phyloP scores from a whole-genome alignment of 2,113 vertebrate genomes.

The Athene cunicularia region DNA sequence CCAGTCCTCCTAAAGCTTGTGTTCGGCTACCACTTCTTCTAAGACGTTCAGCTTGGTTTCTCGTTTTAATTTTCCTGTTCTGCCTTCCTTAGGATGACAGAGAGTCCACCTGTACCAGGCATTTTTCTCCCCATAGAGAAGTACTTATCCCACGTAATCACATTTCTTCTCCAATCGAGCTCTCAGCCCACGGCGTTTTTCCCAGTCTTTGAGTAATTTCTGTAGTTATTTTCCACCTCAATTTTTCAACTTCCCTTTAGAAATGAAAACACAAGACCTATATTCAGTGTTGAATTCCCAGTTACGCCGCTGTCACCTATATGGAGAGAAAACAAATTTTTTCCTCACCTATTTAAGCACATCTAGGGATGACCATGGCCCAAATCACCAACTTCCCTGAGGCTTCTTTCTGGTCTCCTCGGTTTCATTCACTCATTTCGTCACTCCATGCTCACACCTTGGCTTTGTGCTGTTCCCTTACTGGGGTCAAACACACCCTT shows the following conservation, averaged over 20 bases:
- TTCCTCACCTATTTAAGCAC: not conserved
- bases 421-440: not conserved
- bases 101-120: not conserved
- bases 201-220: not conserved
- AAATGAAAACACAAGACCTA: not conserved
- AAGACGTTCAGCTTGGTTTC: not conserved
- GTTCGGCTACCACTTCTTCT: not conserved
- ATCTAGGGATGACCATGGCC: not conserved
- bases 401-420: not conserved
- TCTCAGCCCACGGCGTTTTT: not conserved
- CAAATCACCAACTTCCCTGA: not conserved
- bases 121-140: not conserved
- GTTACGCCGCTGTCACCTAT: not conserved
- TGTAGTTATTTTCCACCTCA: not conserved
- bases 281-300: not conserved
- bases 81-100: not conserved
- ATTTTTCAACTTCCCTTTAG: not conserved
- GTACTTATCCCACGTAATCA: not conserved
- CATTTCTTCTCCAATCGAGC: not conserved
- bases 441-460: fast-evolving
- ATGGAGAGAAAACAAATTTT: not conserved
- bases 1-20: not conserved
- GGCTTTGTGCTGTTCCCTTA: not conserved
- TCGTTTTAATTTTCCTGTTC: not conserved
- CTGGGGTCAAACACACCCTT: too few species aligned